Evolutionary conservation across 2,797 vertebrate species (phyloP).

Genomic region (Pseudomugil gertrudae): DNA sequence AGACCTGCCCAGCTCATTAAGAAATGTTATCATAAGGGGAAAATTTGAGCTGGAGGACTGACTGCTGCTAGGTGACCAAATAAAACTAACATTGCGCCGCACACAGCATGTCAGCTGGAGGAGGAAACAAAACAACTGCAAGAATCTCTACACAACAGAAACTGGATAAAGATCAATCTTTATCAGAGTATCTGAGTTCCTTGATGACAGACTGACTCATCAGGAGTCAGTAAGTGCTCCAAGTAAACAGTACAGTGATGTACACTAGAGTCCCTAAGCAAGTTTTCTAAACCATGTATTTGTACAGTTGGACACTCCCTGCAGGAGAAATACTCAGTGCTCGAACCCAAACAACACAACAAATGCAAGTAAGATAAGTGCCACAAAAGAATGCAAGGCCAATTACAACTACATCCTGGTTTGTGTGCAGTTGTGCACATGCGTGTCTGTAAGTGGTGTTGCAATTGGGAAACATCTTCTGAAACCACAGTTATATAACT

Average conservation of each 20-base stretch:
- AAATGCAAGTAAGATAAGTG: conserved; percentile 7
- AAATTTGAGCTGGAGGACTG: neutral
- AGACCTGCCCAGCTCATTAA: conserved; percentile 11
- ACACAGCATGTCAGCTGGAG: neutral
- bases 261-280: too few relatives aligned
- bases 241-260: conserved; percentile 13
- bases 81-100: conserved; percentile 4
- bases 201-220: conserved; percentile 29
- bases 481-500: conserved; percentile 47
- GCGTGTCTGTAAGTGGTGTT: neutral
- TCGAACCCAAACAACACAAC: conserved; percentile 24
- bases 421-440: neutral
- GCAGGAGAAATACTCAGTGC: conserved; percentile 14
- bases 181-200: neutral
- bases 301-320: conserved; percentile 21
- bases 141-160: neutral
- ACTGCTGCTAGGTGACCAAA: conserved; percentile 38
- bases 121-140: conserved; percentile 1
- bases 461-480: conserved; percentile 28
- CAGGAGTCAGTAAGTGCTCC: conserved; percentile 20
- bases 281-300: conserved; percentile 37
- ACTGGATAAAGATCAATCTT: neutral
- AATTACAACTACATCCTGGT: conserved; percentile 9
- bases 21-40: conserved; percentile 20
- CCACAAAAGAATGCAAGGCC: conserved; percentile 25